Evolutionary conservation across 2,888 invertebrate genomes (phyloP), one percentile per base, ranked within the genome.

Genomic region (Malthinus seriepunctatus): DNA sequence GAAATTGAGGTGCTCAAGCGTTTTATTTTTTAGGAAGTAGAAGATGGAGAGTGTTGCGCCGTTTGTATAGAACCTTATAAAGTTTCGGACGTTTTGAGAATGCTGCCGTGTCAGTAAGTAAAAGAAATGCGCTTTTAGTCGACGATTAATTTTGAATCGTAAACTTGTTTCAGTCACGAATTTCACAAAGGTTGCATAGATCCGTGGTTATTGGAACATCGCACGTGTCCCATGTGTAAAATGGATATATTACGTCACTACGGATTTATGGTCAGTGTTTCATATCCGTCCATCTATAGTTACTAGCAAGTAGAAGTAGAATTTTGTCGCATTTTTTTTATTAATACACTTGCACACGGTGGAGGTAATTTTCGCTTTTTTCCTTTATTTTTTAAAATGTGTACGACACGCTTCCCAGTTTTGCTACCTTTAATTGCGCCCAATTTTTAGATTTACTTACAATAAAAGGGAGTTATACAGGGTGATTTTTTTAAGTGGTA

Each of bases 181-280:
- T 97, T 95, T 80, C 96, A 97, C 83, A 95, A 95, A 82, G 88
- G 85, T 71, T 97, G 96, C 83, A 95, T 97, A 73, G 96, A 97
- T 81, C 96, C 95, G 11, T 97, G 96, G 96, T 83, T 97, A 60
- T 81, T 97, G 73, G 95, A 96, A 75, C 95, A 96, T 78, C 85
- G 95, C 64, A 95, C 95, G 32, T 97, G 96, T 78, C 96, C 96
- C 8, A 95, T 97, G 94, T 97, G 96, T 81, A 96, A 96, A 80
- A 88, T 93, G 87, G 96, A 97, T 80, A 96, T 97, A 69, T 85
- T 97, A 62, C 91, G 94, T 74, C 88, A 90, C 76, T 93, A 92
- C 73, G 93, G 93, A 65, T 90, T 90, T 79, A 89, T 91, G 86
- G 91, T 90, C 78, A 87, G 89, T 84, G 79, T 70, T 76, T 62